Evolutionary conservation across 2,888 invertebrate genomes (phyloP), one percentile per base, ranked within the genome.

Genomic region (Lissocephala sabroskyi): DNA sequence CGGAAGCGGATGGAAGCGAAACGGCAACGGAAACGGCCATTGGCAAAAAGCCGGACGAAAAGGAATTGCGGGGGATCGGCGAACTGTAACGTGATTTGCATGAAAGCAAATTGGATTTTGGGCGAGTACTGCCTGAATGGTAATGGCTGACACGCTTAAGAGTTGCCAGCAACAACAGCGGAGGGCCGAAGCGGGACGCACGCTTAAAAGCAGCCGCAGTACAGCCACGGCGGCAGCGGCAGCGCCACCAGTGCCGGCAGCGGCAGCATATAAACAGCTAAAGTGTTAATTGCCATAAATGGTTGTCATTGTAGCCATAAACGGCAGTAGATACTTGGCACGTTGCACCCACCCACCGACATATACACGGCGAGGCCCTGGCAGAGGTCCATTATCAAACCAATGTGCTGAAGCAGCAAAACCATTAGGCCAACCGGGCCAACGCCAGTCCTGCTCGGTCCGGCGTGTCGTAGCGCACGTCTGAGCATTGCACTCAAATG

Each of bases 201-300:
- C 3, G 32, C 23, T 23, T 23, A 5, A n/a, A n/a, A n/a, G n/a
- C n/a, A n/a, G n/a, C n/a, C n/a, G n/a, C n/a, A n/a, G n/a, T n/a
- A 13, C 30, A n/a, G 11, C 29, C 10, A 41, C 23, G 46, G 26
- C 18, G 39, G 35, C 44, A 52, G 45, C 45, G 37, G 17, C 50
- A 44, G 37, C 50, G 43, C 11, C 40, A 13, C 26, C 47, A 23
- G 43, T 29, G 47, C 45, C 49, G 47, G 56, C 49, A 43, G 62
- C 45, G 64, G 52, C 62, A 62, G 71, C 74, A 59, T 67, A 75
- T 82, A 84, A 84, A 83, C 81, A 84, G 82, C 80, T 82, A 82
- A 83, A 84, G 84, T 84, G 84, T 83, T 84, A 84, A 84, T 84
- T 84, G 84, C 82, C 79, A 83, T 84, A 84, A 84, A 84, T 83